phyloP scores from a whole-genome alignment of 2,113 vertebrate genomes.

The Percina caprodes region DNA sequence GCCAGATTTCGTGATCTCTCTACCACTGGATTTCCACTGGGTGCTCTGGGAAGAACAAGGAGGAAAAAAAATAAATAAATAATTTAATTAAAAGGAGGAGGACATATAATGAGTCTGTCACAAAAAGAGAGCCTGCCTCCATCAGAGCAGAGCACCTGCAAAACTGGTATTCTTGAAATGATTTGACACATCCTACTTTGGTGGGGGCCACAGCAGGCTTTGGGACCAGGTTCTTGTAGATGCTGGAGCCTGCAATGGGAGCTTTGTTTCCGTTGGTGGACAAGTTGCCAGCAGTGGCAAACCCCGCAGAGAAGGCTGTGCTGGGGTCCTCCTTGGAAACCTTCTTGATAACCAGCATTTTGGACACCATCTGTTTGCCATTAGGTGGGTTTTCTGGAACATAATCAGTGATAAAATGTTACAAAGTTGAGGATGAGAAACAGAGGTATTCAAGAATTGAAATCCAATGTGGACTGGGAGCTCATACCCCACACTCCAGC shows the following conservation, averaged over 20 bases:
- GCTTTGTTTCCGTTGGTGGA: conserved; percentile 94
- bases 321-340: conserved; percentile 97
- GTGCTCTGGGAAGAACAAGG: conserved; percentile 83
- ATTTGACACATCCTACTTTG: conserved; percentile 86
- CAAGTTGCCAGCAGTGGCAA: conserved; percentile 91
- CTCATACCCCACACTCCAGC: conserved; percentile 98
- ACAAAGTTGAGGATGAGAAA: background rate
- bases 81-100: too few relatives aligned
- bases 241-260: conserved; percentile 92
- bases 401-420: background rate
- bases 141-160: background rate
- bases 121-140: background rate
- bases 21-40: conserved; percentile 95
- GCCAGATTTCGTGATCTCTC: conserved; percentile 91
- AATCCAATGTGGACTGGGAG: background rate
- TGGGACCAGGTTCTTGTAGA: conserved; percentile 99
- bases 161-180: background rate
- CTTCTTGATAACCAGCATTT: conserved; percentile 99
- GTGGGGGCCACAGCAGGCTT: conserved; percentile 95
- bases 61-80: too few relatives aligned
- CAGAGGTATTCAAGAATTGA: background rate
- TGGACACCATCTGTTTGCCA: conserved; percentile 96
- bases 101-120: background rate
- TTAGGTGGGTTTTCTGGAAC: conserved; percentile 95
- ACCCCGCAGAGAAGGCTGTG: conserved; percentile 95